Evolutionary conservation across 2,113 vertebrate species (phyloP), one percentile per base, ranked within the genome.

Genomic region (Chelonoidis abingdonii): DNA sequence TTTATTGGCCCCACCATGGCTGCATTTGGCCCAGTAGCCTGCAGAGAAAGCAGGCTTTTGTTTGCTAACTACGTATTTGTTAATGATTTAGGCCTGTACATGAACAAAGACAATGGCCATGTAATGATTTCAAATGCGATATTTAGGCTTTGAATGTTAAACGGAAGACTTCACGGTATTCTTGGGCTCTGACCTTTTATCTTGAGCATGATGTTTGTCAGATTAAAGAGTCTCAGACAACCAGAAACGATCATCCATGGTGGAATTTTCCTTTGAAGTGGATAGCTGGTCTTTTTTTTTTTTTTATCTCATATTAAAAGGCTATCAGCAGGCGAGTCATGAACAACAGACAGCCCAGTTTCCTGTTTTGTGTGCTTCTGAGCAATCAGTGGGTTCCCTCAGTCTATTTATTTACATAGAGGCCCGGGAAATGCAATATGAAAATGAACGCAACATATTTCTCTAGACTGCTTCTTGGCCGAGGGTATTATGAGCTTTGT

Each of bases 291-390:
- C 87, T 89, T 87, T 92, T 38, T 69, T 47, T 24, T 35, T 47
- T 24, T 35, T 91, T 50, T 54, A 82, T 83, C 75, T 89, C 0
- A 0, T 62, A 38, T 89, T 92, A 81, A 96, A 95, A 94, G 44
- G 22, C 10, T 87, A 59, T 41, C 0, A 0, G 62, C 53, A 27
- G n/a, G 8, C 0, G 0, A 92, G 8, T 38, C 31, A 52, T 7
- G 78, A 56, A 83, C 38, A 83, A 29, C 35, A 41, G 89, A 22
- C 24, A 35, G 47, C 54, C 10, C 24, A 50, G 14, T 10, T 89
- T 86, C 78, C 41, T 76, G 19, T 25, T 25, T 10, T 87, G 65
- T 96, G 11, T 27, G 72, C 35, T 90, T 86, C 3, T 24, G 50
- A 92, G 83, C 6, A 87, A 41, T 65, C 59, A 53, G 22, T 41